These are phyloP conservation scores for Myanophis thanlyinensis DNA, from an alignment of 2,113 vertebrate species.

Conservation along the genomic window DNA sequence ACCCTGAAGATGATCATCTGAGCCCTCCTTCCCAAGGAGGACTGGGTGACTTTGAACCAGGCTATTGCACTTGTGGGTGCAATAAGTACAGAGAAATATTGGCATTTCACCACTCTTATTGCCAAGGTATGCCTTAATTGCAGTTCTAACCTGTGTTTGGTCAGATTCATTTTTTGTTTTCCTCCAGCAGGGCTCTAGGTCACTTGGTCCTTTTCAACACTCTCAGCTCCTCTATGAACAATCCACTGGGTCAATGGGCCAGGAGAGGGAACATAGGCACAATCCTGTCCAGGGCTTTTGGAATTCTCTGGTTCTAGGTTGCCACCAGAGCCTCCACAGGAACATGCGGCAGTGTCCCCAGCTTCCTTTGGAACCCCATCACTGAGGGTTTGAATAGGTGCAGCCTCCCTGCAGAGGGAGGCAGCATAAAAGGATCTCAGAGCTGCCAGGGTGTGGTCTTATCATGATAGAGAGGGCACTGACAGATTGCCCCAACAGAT, in stretches of 20 bases:
- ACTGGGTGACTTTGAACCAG: not conserved
- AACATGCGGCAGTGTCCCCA: not conserved
- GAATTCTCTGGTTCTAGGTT: not conserved
- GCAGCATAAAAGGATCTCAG: not conserved
- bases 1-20: not conserved
- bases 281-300: not conserved
- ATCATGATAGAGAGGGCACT: not conserved
- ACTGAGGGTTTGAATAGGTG: not conserved
- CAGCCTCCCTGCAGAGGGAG: no score
- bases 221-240: no score
- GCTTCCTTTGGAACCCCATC: not conserved
- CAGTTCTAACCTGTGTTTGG: not conserved
- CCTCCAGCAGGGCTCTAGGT: no score
- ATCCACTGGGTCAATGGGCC: no score
- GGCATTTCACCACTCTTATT: not conserved
- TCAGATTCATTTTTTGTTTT: no score
- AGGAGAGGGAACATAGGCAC: not conserved
- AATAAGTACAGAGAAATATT: not conserved
- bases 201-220: no score
- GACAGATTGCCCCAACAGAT: not conserved
- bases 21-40: not conserved
- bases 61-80: no score
- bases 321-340: not conserved
- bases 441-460: not conserved
- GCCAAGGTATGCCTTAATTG: not conserved